phyloP scores from a whole-genome alignment of 2,113 vertebrate species.

The Cryptomyrus ogoouensis region DNA sequence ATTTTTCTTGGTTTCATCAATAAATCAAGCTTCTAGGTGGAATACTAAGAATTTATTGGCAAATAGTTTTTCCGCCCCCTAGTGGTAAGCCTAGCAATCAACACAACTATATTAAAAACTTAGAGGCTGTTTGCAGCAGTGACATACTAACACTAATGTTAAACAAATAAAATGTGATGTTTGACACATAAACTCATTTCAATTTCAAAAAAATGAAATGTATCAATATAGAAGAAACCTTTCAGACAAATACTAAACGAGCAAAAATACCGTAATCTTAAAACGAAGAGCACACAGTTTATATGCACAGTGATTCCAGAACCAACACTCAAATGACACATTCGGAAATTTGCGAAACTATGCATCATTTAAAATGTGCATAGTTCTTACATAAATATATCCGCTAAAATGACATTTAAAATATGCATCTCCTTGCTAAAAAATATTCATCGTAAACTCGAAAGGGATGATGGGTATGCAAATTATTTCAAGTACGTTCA shows the following conservation, averaged over 20 bases:
- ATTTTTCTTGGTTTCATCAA: neutral
- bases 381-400: neutral
- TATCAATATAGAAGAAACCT: slow-evolving; percentile 45
- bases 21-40: neutral
- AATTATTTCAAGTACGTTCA: neutral
- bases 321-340: neutral
- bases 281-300: neutral
- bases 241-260: slow-evolving; percentile 61
- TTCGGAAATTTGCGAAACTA: neutral
- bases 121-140: neutral
- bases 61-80: neutral
- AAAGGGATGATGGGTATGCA: slow-evolving; percentile 29
- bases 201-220: neutral
- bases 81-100: neutral
- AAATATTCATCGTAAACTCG: neutral
- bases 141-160: neutral
- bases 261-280: slow-evolving; percentile 24
- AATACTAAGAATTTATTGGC: neutral
- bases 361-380: neutral
- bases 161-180: neutral
- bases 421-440: neutral
- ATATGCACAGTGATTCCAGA: neutral
- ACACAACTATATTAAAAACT: neutral
- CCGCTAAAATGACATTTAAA: neutral
- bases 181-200: neutral